Base-by-base conservation (phyloP, 2,797 vertebrate genomes). In the Bufotes viridis region DNA sequence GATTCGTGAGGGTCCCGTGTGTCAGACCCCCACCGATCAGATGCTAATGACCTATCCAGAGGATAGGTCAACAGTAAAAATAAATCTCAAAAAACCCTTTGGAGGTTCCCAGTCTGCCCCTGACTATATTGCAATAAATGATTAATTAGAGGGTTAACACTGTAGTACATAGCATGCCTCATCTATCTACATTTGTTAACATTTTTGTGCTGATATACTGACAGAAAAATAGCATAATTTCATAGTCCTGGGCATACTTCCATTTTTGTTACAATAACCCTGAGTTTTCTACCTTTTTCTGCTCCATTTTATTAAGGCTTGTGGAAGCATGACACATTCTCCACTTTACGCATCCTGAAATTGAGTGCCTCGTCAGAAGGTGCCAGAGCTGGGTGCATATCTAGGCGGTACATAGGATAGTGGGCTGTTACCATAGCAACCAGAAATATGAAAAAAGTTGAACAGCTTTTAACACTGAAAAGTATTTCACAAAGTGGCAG, bases 351-450 rank as follows among this genome's bases (percentile, higher is more conserved):
- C 51, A 70, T 51, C 67, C 13, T 65, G 75, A 81, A 60, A 81
- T 51, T 9, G 60, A 65, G 42, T 24, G 22, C 61, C 60, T 67
- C 51, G 34, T 81, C 61, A 81, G 80, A 80, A 80, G 57, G 11
- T 51, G 51, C 10, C 6, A 67, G 61, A 15, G 14, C 60, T 63
- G 63, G 60, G 51, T 81, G 20, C 60, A 49, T 67, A 65, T 81
- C 20, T 60, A 24, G 22, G 12, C n/a, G 22, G 80, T 42, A 51
- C 20, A 22, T 29, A 51, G 79, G 20, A 49, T 63, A n/a, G 58
- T 49, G 58, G 79, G 20, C 34, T 7, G 34, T 81, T 81, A 42
- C 42, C 61, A 67, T 81, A n/a, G 80, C 80, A 65, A 81, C 22
- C 8, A 67, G 5, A 51, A 65, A 17, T 81, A 49, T n/a, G 2